phyloP scores from a whole-genome alignment of 2,113 vertebrate genomes.

The Brachypodius melanocephalos region DNA sequence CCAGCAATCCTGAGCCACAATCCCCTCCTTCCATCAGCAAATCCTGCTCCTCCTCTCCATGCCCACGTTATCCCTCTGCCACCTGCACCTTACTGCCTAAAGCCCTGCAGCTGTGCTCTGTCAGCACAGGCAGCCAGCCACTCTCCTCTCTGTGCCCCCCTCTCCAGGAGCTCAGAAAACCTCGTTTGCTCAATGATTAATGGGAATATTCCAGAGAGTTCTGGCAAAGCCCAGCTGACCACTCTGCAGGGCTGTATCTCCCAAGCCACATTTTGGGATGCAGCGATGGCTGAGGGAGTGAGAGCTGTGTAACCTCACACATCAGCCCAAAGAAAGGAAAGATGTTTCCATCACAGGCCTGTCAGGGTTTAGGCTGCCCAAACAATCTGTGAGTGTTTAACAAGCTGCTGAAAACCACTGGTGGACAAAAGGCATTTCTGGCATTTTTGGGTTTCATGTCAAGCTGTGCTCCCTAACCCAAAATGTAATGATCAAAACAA shows the following conservation, averaged over 20 bases:
- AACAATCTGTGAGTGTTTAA: background rate
- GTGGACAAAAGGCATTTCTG: background rate
- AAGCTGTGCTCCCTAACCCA: background rate
- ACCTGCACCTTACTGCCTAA: background rate
- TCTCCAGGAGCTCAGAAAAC: background rate
- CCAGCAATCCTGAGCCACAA: background rate
- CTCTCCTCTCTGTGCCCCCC: background rate
- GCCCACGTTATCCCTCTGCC: background rate
- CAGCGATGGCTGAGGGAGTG: background rate
- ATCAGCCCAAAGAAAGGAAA: background rate
- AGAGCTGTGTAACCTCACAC: background rate
- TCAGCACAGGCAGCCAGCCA: background rate
- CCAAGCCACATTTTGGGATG: background rate
- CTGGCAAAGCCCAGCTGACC: background rate
- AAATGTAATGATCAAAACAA: background rate
- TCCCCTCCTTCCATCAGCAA: background rate
- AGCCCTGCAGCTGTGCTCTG: background rate
- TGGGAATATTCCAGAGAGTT: background rate
- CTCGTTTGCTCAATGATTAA: fast-evolving
- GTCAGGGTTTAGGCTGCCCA: background rate
- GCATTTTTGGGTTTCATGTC: background rate
- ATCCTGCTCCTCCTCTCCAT: fast-evolving
- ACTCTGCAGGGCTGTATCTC: background rate
- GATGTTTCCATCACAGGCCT: background rate
- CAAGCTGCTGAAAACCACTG: slow-evolving; percentile 1